Percentiles rank a stretch among this genome's conserved stretches.
These are phyloP conservation scores for Drosophila flavopinicola DNA, from an alignment of 2,888 invertebrate genomes.

Conservation along the genomic window DNA sequence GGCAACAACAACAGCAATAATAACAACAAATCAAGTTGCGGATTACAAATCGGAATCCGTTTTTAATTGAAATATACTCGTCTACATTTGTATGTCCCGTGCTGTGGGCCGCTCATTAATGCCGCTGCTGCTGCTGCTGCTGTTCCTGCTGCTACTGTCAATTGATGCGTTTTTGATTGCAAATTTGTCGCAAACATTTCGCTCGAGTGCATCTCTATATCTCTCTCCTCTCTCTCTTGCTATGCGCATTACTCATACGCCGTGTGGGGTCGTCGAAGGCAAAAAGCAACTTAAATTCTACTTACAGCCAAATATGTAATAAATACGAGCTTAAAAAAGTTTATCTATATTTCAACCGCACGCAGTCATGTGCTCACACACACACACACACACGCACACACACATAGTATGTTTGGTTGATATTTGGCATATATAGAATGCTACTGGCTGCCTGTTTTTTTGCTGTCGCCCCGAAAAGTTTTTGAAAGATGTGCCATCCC, in stretches of 20 bases:
- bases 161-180: constrained; percentile 79
- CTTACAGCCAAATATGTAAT: constrained; percentile 80
- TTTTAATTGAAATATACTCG: constrained; percentile 77
- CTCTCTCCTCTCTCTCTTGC: constrained; percentile 15
- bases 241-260: constrained; percentile 69
- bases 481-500: constrained; percentile 71
- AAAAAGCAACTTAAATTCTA: constrained; percentile 79
- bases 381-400: constrained; percentile 20
- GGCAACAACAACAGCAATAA: constrained; percentile 18
- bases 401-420: constrained; percentile 14
- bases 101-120: constrained; percentile 43
- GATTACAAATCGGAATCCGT: constrained; percentile 77
- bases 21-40: constrained; percentile 60
- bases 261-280: constrained; percentile 34
- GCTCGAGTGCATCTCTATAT: constrained; percentile 44
- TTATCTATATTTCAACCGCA: constrained; percentile 79
- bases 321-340: constrained; percentile 80
- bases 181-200: constrained; percentile 74
- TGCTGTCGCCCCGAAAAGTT: constrained; percentile 71
- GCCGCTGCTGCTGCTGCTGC: constrained; percentile 13
- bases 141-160: constrained; percentile 34
- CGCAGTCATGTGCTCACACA: constrained; percentile 67
- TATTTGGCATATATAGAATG: constrained; percentile 54
- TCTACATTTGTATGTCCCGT: constrained; percentile 29
- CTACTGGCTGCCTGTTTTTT: constrained; percentile 62